These are phyloP conservation scores for Lepilemur septentrionalis DNA, from an alignment of 2,797 vertebrate genomes.

Conservation along the genomic window DNA sequence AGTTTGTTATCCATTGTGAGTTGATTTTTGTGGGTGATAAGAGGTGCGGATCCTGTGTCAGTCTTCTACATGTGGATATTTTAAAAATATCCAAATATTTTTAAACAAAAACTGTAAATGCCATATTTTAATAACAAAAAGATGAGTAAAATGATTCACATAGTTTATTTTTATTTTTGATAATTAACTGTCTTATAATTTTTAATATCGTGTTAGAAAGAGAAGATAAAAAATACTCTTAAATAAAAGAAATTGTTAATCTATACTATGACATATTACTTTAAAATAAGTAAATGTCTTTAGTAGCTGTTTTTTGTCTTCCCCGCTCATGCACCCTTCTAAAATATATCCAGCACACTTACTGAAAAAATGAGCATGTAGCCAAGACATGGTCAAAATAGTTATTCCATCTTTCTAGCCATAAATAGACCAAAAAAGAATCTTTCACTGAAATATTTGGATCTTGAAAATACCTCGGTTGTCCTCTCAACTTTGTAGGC, in stretches of 20 bases:
- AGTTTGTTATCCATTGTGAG: no score
- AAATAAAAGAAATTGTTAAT: neutral
- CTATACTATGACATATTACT: neutral
- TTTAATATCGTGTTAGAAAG: neutral
- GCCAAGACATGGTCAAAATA: neutral
- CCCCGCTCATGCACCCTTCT: neutral
- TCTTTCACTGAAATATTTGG: neutral
- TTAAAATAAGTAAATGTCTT: neutral
- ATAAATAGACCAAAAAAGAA: neutral
- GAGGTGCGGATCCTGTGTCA: no score
- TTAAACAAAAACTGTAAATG: neutral
- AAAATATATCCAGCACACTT: neutral
- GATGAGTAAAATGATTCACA: neutral
- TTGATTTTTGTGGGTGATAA: no score
- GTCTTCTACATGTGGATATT: no score
- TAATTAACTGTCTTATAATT: neutral
- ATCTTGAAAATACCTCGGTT: neutral
- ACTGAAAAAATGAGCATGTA: neutral
- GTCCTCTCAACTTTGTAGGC: neutral
- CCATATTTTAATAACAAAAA: neutral
- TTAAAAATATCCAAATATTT: neutral
- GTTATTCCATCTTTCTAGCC: neutral
- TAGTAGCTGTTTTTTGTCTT: neutral
- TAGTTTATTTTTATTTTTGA: neutral
- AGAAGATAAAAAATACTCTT: neutral